A percentile compares a stretch with the other conserved stretches of the same genome.
Conservation (phyloP, 2,797 vertebrate species). For the Danio albolineatus region DNA sequence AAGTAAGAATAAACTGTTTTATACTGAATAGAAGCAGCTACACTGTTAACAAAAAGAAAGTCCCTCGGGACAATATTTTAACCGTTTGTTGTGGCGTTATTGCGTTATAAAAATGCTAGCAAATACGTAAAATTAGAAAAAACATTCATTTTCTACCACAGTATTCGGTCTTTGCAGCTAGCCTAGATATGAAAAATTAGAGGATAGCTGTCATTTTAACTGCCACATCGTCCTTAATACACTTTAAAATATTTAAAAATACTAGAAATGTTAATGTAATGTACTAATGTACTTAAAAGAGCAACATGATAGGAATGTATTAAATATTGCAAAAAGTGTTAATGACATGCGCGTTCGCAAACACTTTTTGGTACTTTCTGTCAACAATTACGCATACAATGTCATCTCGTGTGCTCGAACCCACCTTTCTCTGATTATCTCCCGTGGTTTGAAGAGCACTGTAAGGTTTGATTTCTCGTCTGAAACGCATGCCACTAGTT, state of each 20-base stretch:
- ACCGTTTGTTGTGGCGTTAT: no score
- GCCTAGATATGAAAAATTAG: background rate
- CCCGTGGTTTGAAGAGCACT: background rate
- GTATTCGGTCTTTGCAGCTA: background rate
- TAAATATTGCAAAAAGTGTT: background rate
- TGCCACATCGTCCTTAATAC: background rate
- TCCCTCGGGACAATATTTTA: no score
- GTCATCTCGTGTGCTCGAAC: background rate
- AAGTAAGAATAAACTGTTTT: no score
- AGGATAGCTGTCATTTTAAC: background rate
- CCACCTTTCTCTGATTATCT: conserved; percentile 5
- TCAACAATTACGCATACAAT: background rate
- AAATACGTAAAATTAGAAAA: no score
- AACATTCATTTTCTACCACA: background rate
- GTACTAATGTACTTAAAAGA: background rate
- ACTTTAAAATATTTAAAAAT: background rate
- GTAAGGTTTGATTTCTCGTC: background rate
- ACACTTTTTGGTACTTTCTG: conserved; percentile 9
- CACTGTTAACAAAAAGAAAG: background rate
- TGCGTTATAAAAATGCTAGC: no score
- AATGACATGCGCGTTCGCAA: background rate
- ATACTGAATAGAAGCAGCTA: background rate
- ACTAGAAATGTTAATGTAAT: background rate
- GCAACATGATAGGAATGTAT: background rate
- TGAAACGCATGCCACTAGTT: conserved; percentile 21